phyloP scores from a whole-genome alignment of 2,113 vertebrate species.

The Corvus moneduloides region DNA sequence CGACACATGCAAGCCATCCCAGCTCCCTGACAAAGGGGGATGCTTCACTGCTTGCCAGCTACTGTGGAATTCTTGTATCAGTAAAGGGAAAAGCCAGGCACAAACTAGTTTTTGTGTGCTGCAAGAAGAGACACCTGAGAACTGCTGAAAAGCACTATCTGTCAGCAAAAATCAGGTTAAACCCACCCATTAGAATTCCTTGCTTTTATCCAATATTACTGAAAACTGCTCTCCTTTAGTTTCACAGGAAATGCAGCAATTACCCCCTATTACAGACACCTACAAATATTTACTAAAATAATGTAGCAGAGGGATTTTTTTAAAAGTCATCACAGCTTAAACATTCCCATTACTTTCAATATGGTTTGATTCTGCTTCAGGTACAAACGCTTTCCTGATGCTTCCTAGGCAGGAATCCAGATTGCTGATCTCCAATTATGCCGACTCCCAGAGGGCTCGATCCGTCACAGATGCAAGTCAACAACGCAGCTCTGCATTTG shows the following conservation, averaged over 20 bases:
- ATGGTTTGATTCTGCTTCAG: neutral
- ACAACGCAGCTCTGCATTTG: neutral
- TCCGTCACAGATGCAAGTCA: neutral
- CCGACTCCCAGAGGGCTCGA: neutral
- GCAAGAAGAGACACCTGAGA: neutral
- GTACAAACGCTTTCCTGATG: neutral
- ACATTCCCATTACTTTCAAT: neutral
- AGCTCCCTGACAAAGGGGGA: neutral
- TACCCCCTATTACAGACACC: slow-evolving; percentile 3
- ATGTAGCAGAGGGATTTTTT: neutral
- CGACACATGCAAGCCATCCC: neutral
- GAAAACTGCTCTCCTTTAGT: neutral
- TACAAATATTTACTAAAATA: slow-evolving; percentile 58
- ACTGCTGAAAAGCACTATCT: neutral
- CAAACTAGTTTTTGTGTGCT: neutral
- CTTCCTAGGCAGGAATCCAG: slow-evolving; percentile 38
- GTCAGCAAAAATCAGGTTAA: slow-evolving; percentile 20
- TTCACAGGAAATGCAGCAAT: slow-evolving; percentile 28
- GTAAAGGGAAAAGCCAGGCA: neutral
- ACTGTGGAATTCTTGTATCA: neutral
- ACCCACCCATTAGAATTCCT: neutral
- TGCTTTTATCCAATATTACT: neutral
- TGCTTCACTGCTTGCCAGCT: neutral
- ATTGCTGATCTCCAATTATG: slow-evolving; percentile 10
- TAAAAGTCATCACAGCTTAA: neutral